Percentiles rank a stretch among this genome's conserved stretches.
phyloP scores from a whole-genome alignment of 1,140 invertebrate genomes.

The Bombus breviceps region DNA sequence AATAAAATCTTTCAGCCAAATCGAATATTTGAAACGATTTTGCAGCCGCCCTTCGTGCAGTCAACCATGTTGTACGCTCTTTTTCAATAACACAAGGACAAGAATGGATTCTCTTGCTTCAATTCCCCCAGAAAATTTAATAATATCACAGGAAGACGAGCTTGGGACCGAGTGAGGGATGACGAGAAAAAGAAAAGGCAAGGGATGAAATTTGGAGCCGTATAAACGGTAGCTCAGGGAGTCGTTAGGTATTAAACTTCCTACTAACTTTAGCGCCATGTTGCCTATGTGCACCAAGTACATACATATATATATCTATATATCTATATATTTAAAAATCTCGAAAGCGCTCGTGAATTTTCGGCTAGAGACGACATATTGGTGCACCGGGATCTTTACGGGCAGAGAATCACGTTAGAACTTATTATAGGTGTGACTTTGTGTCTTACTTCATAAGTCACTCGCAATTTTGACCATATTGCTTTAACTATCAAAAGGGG shows the following conservation, averaged over 20 bases:
- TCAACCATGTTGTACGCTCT: not conserved
- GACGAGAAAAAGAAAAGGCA: not conserved
- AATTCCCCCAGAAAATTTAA: conserved; percentile 45
- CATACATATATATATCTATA: not conserved
- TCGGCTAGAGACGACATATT: not conserved
- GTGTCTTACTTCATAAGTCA: not conserved
- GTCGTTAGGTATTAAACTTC: conserved; percentile 52
- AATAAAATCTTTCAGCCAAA: not conserved
- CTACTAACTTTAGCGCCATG: conserved; percentile 5
- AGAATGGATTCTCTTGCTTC: conserved; percentile 23
- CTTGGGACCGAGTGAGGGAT: not conserved
- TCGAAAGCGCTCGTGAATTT: conserved; percentile 12
- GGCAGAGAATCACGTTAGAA: not conserved
- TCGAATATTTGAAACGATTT: too few relatives aligned
- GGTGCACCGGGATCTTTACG: not conserved
- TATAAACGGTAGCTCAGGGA: conserved; percentile 47
- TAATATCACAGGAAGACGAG: conserved; percentile 17
- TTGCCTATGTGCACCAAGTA: not conserved
- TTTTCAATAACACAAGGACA: conserved; percentile 24
- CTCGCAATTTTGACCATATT: not conserved
- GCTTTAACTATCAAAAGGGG: not conserved
- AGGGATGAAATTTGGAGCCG: conserved; percentile 36
- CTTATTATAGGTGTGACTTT: not conserved
- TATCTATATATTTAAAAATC: conserved; percentile 46
- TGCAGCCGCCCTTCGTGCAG: too few relatives aligned